phyloP scores from a whole-genome alignment of 2,888 invertebrate genomes.

The Sminthurides aquaticus region DNA sequence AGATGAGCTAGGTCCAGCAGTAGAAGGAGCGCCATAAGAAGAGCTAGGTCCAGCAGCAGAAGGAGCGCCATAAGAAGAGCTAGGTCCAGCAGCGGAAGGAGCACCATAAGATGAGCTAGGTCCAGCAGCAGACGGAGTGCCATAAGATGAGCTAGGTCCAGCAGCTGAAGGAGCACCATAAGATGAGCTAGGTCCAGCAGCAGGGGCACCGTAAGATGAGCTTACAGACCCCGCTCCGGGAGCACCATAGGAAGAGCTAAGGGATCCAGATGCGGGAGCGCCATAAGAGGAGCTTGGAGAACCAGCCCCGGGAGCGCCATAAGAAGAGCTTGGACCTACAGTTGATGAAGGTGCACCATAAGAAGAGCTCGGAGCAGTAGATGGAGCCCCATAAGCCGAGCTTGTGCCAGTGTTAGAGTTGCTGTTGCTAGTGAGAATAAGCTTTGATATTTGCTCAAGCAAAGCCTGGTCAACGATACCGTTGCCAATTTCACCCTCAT shows the following conservation, averaged over 20 bases:
- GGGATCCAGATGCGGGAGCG: slow-evolving; percentile 9
- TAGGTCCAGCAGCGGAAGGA: slow-evolving; percentile 12
- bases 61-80: slow-evolving; percentile 20
- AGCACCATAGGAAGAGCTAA: neutral
- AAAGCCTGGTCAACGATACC: slow-evolving; percentile 27
- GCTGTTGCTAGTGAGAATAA: slow-evolving; percentile 9
- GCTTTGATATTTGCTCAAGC: slow-evolving; percentile 25
- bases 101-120: slow-evolving; percentile 9
- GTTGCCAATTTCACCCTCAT: slow-evolving; percentile 28
- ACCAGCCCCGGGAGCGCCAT: slow-evolving; percentile 17
- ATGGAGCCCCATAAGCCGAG: slow-evolving; percentile 14
- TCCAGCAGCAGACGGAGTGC: slow-evolving; percentile 12
- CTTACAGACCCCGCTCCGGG: neutral
- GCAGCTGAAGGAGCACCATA: slow-evolving; percentile 15
- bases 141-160: slow-evolving; percentile 5
- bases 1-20: slow-evolving; percentile 1
- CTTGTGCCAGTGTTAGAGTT: neutral
- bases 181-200: neutral
- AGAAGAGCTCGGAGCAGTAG: slow-evolving; percentile 16
- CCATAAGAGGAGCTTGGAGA: slow-evolving; percentile 9
- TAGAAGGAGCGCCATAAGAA: slow-evolving; percentile 16
- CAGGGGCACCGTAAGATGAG: slow-evolving; percentile 5
- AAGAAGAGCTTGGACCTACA: slow-evolving; percentile 11
- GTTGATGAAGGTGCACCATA: slow-evolving; percentile 14
- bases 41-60: slow-evolving; percentile 13